Evolutionary conservation across 53 echinoderm and acorn worm species (phyloP), one percentile per base, ranked within the genome.

Genomic region (Temnopleurus reevesii): DNA sequence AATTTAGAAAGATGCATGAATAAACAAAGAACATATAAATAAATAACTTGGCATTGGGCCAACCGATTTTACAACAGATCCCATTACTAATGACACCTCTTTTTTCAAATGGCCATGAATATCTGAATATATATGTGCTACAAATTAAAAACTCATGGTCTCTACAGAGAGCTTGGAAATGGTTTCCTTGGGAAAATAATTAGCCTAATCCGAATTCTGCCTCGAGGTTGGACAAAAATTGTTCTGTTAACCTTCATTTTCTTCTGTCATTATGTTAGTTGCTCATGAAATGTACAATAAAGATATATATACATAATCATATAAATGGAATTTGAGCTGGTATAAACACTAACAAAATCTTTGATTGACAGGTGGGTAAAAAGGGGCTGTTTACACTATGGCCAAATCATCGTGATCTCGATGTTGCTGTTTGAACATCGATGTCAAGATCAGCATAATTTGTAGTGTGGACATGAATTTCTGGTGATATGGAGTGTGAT

Each of bases 61-160:
- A 71, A 71, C 36, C 2, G n/a, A 41, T n/a, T 71, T n/a, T n/a
- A 41, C 23, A 1, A n/a, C 41, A 12, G 12, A 71, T 71, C 41
- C n/a, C n/a, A 6, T 2, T 2, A 71, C 41, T 71, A 43, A n/a
- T 43, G 6, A 8, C 8, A 2, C 21, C 38, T 41, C 71, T 71
- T 71, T 41, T 71, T 13, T 33, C 63, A 63, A 63, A 31, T 63
- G 43, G 23, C 41, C 36, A 71, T 71, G 71, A 71, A 71, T 71
- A 19, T 71, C 29, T 8, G 1, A 2, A 57, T 6, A 10, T n/a
- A 31, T 21, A n/a, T 23, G 12, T 15, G 63, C 38, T 71, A n/a
- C n/a, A 66, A 19, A 66, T 47, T 12, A 66, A 38, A 9, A 38
- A 71, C 19, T 27, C 23, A 41, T 23, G 41, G n/a, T n/a, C 41